A percentile compares a stretch with the other conserved stretches of the same genome.
Conservation (phyloP, 2,888 invertebrate genomes). For the Orgyia antiqua region DNA sequence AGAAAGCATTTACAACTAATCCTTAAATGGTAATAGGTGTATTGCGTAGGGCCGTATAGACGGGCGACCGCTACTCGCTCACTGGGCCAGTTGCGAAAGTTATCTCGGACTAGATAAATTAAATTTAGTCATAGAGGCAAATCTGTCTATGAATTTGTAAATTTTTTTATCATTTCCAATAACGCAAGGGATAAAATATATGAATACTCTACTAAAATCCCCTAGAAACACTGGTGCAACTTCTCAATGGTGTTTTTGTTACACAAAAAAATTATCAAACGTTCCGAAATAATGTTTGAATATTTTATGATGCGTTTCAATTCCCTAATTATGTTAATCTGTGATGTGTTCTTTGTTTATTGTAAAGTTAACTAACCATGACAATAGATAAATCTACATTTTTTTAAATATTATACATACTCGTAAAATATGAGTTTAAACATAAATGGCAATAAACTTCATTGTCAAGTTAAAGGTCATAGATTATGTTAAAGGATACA, state of each 20-base stretch:
- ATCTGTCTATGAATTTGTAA: too few species aligned
- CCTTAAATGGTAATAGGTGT: constrained; percentile 30
- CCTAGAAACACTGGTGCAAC: too few species aligned
- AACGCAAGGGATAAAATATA: too few species aligned
- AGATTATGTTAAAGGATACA: neutral
- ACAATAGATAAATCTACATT: neutral
- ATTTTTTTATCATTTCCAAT: too few species aligned
- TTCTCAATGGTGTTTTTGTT: too few species aligned
- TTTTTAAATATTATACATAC: neutral
- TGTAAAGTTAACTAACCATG: neutral
- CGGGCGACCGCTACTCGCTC: constrained; percentile 26
- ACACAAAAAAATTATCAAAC: too few species aligned
- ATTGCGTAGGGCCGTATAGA: constrained; percentile 33
- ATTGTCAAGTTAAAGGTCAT: constrained; percentile 1
- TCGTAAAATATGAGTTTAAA: too few species aligned
- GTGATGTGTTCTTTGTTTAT: neutral
- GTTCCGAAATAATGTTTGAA: too few species aligned
- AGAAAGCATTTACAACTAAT: constrained; percentile 31
- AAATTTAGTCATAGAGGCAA: constrained; percentile 19
- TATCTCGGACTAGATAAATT: constrained; percentile 14
- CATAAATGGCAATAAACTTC: neutral
- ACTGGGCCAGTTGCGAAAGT: constrained; percentile 26
- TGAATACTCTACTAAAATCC: too few species aligned
- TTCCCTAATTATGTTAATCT: constrained; percentile 3
- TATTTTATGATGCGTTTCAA: too few species aligned